phyloP scores from a whole-genome alignment of 1,140 invertebrate genomes.

The Mya arenaria region DNA sequence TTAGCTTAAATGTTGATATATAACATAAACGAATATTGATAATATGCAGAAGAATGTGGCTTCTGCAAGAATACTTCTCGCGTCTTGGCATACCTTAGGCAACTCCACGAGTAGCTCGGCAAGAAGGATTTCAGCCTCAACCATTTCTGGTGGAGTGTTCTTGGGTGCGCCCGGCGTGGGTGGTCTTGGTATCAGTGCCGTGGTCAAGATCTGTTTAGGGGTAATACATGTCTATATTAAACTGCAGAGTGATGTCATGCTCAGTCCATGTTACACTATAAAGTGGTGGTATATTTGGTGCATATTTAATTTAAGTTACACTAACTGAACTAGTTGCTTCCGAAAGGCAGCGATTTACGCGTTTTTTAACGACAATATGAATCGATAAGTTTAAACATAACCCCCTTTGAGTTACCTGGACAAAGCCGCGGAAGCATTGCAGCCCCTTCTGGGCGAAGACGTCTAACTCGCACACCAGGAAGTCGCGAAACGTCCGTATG shows the following conservation, averaged over 20 bases:
- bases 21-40: too few species aligned
- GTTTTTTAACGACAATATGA: background rate
- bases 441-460: slow-evolving; percentile 71
- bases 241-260: too few species aligned
- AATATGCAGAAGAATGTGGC: too few species aligned
- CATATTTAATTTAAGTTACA: too few species aligned
- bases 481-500: slow-evolving; percentile 36
- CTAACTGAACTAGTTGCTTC: too few species aligned
- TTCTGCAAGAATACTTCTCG: too few species aligned
- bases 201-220: slow-evolving; percentile 57
- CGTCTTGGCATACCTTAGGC: slow-evolving; percentile 68
- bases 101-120: slow-evolving; percentile 67
- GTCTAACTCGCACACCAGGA: slow-evolving; percentile 64
- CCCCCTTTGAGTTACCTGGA: slow-evolving; percentile 50
- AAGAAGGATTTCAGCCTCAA: slow-evolving; percentile 61
- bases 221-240: too few species aligned
- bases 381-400: background rate
- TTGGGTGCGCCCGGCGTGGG: background rate
- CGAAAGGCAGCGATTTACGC: too few species aligned
- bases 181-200: slow-evolving; percentile 50
- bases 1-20: too few species aligned
- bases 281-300: too few species aligned
- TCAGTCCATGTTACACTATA: too few species aligned
- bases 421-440: slow-evolving; percentile 69
- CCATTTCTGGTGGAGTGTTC: slow-evolving; percentile 42